These are phyloP conservation scores for Orgyia antiqua DNA, from an alignment of 2,888 invertebrate species.

Conservation along the genomic window DNA sequence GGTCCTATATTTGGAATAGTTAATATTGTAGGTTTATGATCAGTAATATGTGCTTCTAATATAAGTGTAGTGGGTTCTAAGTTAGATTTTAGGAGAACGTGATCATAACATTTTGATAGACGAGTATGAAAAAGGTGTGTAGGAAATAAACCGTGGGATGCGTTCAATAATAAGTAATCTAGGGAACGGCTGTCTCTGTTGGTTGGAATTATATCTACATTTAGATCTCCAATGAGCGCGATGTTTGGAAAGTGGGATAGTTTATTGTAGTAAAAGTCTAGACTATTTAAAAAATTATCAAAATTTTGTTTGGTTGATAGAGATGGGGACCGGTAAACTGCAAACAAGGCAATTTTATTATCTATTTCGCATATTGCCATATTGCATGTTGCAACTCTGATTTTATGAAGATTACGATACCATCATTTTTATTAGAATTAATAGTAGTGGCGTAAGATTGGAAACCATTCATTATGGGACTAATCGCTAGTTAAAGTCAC, in stretches of 20 bases:
- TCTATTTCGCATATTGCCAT: background rate
- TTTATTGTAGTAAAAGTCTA: background rate
- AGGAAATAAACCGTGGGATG: background rate
- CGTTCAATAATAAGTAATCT: background rate
- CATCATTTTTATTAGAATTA: constrained; percentile 1
- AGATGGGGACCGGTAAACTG: constrained; percentile 1
- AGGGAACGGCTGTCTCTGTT: background rate
- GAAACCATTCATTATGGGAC: background rate
- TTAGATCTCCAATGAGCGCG: background rate
- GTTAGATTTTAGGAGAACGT: background rate
- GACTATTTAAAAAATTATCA: no score
- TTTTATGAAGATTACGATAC: background rate
- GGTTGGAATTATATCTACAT: no score
- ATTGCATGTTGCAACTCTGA: background rate
- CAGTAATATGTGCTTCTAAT: background rate
- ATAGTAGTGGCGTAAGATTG: background rate
- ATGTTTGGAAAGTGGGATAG: background rate
- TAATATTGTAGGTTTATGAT: background rate
- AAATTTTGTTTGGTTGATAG: no score
- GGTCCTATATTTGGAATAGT: background rate
- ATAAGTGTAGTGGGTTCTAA: background rate
- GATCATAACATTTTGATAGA: background rate
- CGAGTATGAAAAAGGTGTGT: background rate
- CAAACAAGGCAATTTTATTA: background rate
- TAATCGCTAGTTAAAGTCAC: no score